Evolutionary conservation across 2,797 vertebrate genomes (phyloP), one percentile per base, ranked within the genome.

Genomic region (Eurystomus glaucurus): DNA sequence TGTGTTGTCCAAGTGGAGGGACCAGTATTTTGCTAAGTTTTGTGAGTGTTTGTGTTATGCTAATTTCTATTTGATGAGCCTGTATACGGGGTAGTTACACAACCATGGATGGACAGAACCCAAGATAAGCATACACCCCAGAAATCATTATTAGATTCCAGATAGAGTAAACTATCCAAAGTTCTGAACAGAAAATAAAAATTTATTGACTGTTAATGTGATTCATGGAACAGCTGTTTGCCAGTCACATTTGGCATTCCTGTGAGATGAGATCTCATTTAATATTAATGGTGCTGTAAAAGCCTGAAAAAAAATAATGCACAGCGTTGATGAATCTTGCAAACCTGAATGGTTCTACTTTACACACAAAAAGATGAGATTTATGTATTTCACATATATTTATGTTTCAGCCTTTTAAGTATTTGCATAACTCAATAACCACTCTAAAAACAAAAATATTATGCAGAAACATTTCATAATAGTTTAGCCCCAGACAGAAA

Each of bases 211-310:
- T 97, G 93, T 96, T 98, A 96, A 96, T 93, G 92, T 95, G 91
- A 96, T 97, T 96, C 94, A 97, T 88, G 88, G 88, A 97, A 54
- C 96, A 97, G 96, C 96, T 96, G 92, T 97, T 95, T 97, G 96
- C 95, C 94, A 95, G 93, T 94, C 94, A 94, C 94, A 87, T 54
- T 93, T 86, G 95, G 95, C 95, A 96, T 91, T 96, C 96, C 93
- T 97, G 70, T 0, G 55, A 97, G 96, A 97, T 96, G 97, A 97
- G 96, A 96, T 95, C 93, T 94, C 93, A 90, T 94, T 96, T 97
- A 94, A 93, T 96, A 96, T 96, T 97, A 97, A 97, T 94, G 85
- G 79, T 75, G 88, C 95, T 93, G 89, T 97, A 97, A 97, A 97
- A 96, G 77, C 57, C 58, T 93, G 70, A 68, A 91, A 97, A 90